phyloP scores from a whole-genome alignment of 2,888 invertebrate genomes.

The Ischnus inquisitorius region DNA sequence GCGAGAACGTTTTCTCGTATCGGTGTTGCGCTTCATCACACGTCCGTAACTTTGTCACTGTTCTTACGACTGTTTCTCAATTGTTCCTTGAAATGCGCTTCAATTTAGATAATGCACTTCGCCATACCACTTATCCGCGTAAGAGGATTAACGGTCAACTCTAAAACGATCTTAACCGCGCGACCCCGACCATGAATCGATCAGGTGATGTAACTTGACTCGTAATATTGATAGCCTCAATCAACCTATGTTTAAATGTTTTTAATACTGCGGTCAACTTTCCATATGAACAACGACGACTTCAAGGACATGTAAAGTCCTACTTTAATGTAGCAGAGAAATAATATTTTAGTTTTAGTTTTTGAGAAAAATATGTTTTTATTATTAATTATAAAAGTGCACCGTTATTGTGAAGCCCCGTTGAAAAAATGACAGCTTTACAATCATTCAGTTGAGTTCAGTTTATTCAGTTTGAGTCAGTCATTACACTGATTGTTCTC shows the following conservation, averaged over 20 bases:
- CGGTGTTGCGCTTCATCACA: background rate
- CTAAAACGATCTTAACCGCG: background rate
- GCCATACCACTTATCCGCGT: background rate
- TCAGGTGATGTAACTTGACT: no score
- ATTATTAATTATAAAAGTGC: background rate
- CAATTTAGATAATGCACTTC: conserved; percentile 41
- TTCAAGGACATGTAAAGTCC: no score
- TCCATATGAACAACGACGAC: no score
- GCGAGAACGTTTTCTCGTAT: conserved; percentile 22
- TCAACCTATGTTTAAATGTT: no score
- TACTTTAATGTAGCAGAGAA: no score
- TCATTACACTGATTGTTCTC: no score
- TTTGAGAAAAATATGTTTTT: background rate
- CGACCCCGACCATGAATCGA: background rate
- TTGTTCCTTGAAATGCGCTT: background rate
- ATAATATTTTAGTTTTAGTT: no score
- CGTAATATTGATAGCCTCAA: no score
- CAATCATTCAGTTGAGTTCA: no score
- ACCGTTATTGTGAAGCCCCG: background rate
- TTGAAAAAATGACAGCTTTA: no score
- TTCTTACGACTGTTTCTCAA: background rate
- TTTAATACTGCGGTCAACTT: no score
- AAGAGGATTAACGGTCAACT: background rate
- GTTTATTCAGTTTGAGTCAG: no score
- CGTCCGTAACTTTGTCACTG: background rate